Conservation (phyloP, 2,113 vertebrate species). For the Cyanoliseus patagonus region DNA sequence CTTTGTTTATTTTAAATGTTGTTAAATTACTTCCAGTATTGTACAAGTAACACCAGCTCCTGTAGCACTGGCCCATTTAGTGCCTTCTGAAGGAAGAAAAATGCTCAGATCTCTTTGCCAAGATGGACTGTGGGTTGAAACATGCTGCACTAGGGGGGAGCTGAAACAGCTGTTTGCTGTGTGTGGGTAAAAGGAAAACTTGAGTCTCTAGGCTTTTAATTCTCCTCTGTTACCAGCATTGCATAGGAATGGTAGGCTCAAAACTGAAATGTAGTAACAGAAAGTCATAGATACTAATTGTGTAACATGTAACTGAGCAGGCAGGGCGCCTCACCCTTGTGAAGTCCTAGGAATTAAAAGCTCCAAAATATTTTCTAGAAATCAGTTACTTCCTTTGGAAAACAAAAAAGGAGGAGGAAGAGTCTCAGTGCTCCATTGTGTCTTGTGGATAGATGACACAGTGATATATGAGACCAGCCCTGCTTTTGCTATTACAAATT, state of each 20-base stretch:
- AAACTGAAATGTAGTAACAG: neutral
- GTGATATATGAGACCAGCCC: neutral
- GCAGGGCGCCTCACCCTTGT: neutral
- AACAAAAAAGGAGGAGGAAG: neutral
- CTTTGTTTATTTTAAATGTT: neutral
- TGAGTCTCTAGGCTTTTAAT: neutral
- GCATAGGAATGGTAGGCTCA: neutral
- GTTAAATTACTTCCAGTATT: neutral
- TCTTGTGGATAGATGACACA: slow-evolving; percentile 9
- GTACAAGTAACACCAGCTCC: neutral
- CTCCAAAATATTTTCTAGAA: neutral
- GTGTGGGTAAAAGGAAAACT: neutral
- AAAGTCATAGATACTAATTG: neutral
- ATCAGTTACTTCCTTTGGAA: neutral
- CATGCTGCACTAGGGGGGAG: neutral
- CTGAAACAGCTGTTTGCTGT: neutral
- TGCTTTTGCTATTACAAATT: slow-evolving; percentile 46
- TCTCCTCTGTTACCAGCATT: neutral
- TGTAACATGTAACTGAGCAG: neutral
- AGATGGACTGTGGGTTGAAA: neutral
- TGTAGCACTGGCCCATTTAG: neutral
- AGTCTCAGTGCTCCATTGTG: fast-evolving
- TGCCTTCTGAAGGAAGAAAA: neutral
- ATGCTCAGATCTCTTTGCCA: neutral
- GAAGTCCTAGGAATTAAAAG: neutral